Evolutionary conservation across 2,797 vertebrate species (phyloP).

Genomic region (Phylloscopus collybita): DNA sequence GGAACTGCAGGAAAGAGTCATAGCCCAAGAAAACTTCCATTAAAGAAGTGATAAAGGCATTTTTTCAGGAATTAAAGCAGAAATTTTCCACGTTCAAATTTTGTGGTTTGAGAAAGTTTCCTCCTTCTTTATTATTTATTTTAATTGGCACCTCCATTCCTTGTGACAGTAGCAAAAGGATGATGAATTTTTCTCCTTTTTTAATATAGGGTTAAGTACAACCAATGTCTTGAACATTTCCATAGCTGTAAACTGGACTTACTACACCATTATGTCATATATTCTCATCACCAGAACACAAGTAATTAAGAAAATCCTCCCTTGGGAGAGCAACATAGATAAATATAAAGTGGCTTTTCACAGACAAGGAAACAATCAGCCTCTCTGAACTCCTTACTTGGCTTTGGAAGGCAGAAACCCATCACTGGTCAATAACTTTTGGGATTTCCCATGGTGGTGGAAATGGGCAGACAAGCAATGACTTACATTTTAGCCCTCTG

Average conservation of each 20-base stretch:
- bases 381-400: background rate
- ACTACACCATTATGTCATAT: background rate
- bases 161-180: background rate
- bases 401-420: background rate
- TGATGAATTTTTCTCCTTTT: background rate
- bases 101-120: background rate
- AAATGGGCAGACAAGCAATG: background rate
- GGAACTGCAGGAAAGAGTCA: background rate
- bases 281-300: background rate
- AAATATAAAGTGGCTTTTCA: background rate
- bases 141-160: background rate
- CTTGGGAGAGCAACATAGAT: background rate
- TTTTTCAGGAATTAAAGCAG: background rate
- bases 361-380: background rate
- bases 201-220: background rate
- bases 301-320: background rate
- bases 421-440: background rate
- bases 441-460: background rate
- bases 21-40: background rate
- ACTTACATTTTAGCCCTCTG: background rate
- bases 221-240: background rate
- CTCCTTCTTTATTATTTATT: background rate
- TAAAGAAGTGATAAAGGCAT: background rate
- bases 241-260: background rate
- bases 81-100: background rate